Evolutionary conservation across 53 echinoderm and acorn worm species (phyloP).

Genomic region (Glandiceps talaboti): DNA sequence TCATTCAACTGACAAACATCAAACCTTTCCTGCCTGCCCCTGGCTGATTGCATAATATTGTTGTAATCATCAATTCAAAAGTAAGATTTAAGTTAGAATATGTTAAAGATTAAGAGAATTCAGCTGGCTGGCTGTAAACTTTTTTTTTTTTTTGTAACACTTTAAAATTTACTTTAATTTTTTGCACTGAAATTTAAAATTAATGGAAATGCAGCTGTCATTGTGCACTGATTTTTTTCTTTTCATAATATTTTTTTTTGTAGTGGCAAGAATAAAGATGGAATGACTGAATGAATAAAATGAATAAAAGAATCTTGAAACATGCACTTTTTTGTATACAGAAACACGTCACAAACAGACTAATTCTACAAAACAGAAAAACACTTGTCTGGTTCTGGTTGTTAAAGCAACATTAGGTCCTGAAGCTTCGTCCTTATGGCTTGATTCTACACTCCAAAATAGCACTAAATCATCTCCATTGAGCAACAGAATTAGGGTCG

Average conservation of each 20-base stretch:
- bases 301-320: not conserved
- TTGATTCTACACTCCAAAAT: too few relatives aligned
- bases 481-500: not conserved
- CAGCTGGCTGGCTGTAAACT: not conserved
- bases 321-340: not conserved
- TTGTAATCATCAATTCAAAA: too few relatives aligned
- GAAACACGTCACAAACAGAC: not conserved
- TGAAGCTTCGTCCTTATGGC: too few relatives aligned
- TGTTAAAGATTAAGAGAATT: too few relatives aligned
- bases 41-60: too few relatives aligned
- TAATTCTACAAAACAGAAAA: not conserved
- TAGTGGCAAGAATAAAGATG: not conserved
- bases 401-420: not conserved
- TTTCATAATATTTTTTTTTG: too few relatives aligned
- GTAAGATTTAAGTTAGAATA: too few relatives aligned
- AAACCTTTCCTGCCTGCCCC: too few relatives aligned
- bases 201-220: not conserved
- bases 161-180: too few relatives aligned
- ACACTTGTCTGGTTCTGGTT: not conserved
- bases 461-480: not conserved
- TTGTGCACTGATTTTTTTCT: not conserved
- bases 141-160: too few relatives aligned
- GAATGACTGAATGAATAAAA: not conserved
- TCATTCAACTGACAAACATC: too few relatives aligned
- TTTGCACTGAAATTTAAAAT: too few relatives aligned